These are phyloP conservation scores for Petrosia ficiformis DNA, from an alignment of 37 sponge, comb jelly and placozoan genomes.

Conservation along the genomic window DNA sequence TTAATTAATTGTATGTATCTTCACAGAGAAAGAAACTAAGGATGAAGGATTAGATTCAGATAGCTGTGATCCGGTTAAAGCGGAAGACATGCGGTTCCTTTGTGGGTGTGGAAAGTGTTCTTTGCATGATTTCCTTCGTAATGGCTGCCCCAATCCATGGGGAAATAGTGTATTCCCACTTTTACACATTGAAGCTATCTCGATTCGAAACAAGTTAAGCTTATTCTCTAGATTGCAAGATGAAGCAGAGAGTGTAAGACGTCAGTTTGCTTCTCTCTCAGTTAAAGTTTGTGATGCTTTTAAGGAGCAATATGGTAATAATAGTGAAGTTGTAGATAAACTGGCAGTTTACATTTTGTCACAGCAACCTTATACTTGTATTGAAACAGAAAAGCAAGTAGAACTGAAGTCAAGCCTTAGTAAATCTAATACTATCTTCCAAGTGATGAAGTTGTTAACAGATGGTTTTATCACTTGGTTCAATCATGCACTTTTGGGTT, in stretches of 20 bases:
- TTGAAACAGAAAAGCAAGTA: too few relatives aligned
- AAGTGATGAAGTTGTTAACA: neutral
- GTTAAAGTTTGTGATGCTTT: neutral
- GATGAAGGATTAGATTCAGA: neutral
- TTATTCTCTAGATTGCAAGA: neutral
- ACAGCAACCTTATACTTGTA: too few relatives aligned
- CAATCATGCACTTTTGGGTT: neutral
- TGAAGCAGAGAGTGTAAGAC: neutral
- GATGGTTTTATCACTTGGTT: neutral
- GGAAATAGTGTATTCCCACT: neutral
- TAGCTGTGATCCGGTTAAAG: neutral
- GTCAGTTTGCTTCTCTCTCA: neutral
- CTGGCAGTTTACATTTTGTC: too few relatives aligned
- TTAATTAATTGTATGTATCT: too few relatives aligned
- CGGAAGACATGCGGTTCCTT: neutral
- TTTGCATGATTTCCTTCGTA: neutral
- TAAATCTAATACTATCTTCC: too few relatives aligned
- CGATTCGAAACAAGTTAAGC: neutral
- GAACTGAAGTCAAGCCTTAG: too few relatives aligned
- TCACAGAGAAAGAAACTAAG: neutral
- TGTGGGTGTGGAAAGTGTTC: slow-evolving; percentile 2
- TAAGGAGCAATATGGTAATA: too few relatives aligned
- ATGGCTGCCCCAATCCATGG: neutral
- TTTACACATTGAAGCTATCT: neutral
- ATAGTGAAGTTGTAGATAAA: too few relatives aligned